A percentile compares a stretch with the other conserved stretches of the same genome.
phyloP scores from a whole-genome alignment of 2,113 vertebrate genomes.

The Eudorcas thomsonii region DNA sequence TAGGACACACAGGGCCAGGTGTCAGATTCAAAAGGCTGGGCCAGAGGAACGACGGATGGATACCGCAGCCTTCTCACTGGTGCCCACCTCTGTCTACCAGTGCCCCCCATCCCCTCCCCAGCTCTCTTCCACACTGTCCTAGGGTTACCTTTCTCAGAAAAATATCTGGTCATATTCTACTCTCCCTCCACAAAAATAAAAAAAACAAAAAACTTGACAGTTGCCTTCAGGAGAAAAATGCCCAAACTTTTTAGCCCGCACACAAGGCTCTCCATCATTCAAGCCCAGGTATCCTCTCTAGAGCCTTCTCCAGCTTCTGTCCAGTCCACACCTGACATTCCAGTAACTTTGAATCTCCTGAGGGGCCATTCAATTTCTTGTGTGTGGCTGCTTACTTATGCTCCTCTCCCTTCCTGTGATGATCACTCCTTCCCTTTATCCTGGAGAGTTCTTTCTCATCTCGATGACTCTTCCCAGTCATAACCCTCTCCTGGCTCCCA shows the following conservation, averaged over 20 bases:
- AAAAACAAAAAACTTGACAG: not conserved
- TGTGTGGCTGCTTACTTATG: not conserved
- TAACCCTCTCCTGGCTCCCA: not conserved
- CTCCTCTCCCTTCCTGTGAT: not conserved
- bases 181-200: not conserved
- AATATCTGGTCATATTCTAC: not conserved
- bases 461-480: not conserved
- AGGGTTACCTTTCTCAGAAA: not conserved
- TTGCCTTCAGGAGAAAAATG: not conserved
- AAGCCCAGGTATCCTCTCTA: not conserved
- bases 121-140: no score
- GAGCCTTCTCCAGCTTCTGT: not conserved
- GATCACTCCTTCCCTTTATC: not conserved
- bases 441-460: not conserved
- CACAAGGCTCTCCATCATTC: no score
- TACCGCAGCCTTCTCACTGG: not conserved
- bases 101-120: rapidly evolving
- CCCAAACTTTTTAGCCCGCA: not conserved
- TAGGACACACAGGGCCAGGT: not conserved
- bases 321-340: not conserved
- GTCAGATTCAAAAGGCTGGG: not conserved
- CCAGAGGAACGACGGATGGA: not conserved
- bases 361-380: not conserved
- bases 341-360: not conserved
- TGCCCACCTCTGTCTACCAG: not conserved